A percentile compares a stretch with the other conserved stretches of the same genome.
Conservation (phyloP, 2,113 vertebrate genomes). For the Sander vitreus region DNA sequence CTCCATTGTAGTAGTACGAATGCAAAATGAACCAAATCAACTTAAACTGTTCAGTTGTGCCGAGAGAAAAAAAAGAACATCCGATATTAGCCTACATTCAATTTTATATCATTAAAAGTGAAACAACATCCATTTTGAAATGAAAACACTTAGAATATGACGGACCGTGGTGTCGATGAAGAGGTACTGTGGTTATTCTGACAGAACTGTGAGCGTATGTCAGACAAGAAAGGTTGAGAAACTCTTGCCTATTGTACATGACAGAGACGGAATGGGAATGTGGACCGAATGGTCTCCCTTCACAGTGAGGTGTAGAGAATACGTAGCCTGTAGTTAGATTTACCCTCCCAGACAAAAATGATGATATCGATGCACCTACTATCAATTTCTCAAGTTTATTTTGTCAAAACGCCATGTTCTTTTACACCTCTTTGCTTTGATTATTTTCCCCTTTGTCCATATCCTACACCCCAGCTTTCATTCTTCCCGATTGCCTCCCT, state of each 20-base stretch:
- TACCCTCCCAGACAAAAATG: background rate
- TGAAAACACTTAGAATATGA: no score
- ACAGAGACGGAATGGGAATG: background rate
- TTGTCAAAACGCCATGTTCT: background rate
- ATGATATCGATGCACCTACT: background rate
- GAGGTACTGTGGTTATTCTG: background rate
- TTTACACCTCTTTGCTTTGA: constrained; percentile 1
- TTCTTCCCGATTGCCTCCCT: background rate
- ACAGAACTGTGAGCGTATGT: background rate
- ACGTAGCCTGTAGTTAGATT: background rate
- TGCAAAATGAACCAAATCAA: no score
- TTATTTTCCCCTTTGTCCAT: background rate
- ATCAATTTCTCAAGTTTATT: no score
- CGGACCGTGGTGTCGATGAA: no score
- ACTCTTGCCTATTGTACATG: background rate
- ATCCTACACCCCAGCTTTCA: background rate
- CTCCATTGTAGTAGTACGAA: no score
- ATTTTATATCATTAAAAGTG: no score
- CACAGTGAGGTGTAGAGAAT: background rate
- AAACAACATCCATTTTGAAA: no score
- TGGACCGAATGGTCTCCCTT: background rate
- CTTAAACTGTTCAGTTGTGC: no score
- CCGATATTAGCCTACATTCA: no score
- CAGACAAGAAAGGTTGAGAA: background rate
- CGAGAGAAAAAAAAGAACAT: no score